These are phyloP conservation scores for Isurus oxyrinchus DNA, from an alignment of 2,113 vertebrate species.

Conservation along the genomic window DNA sequence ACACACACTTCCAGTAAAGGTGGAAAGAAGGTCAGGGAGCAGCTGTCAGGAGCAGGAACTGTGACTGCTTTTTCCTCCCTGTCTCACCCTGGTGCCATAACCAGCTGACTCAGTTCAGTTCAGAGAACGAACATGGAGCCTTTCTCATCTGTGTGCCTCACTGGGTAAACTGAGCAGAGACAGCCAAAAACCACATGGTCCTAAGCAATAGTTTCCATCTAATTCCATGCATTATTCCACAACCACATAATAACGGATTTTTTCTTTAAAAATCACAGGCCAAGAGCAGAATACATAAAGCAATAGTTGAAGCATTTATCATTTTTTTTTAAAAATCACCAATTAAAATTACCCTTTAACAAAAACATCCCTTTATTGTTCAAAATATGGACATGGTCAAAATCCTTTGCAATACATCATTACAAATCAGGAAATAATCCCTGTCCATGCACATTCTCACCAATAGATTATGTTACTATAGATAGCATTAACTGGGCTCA, in stretches of 20 bases:
- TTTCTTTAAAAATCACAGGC: not conserved
- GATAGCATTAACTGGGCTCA: not conserved
- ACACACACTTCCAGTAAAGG: not conserved
- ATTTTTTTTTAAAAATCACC: not conserved
- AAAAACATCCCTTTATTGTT: not conserved
- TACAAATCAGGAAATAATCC: not conserved
- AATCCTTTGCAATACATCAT: not conserved
- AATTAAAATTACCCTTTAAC: not conserved
- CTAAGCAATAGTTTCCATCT: not conserved
- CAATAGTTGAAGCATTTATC: not conserved
- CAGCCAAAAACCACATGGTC: not conserved
- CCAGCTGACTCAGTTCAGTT: not conserved
- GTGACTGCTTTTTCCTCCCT: not conserved
- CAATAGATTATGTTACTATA: not conserved
- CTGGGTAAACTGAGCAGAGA: not conserved
- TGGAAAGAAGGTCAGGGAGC: not conserved
- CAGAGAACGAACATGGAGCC: not conserved
- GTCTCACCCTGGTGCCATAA: no score
- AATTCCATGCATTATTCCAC: conserved; percentile 8
- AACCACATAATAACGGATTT: not conserved
- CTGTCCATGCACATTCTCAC: not conserved
- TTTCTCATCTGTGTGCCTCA: not conserved
- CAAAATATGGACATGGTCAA: not conserved
- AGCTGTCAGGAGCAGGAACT: not conserved
- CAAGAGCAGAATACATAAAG: not conserved